phyloP scores from a whole-genome alignment of 2,888 invertebrate species.

The Dryadula phaetusa region DNA sequence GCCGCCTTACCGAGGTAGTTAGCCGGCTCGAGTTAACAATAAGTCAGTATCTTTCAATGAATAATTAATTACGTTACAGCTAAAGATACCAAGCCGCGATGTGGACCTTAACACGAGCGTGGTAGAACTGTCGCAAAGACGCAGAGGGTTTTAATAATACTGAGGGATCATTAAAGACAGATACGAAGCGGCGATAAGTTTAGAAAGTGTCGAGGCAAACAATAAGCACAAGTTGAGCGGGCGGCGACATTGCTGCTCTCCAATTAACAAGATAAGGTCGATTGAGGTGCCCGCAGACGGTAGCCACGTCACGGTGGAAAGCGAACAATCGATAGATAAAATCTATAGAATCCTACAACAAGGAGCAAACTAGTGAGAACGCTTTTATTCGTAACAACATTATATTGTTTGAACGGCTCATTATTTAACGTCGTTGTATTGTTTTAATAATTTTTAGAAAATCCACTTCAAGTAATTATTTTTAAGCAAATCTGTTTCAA shows the following conservation, averaged over 20 bases:
- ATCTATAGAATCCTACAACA: conserved; percentile 47
- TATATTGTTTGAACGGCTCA: neutral
- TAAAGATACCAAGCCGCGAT: conserved; percentile 40
- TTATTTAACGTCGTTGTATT: conserved; percentile 4
- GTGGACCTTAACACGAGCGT: conserved; percentile 37
- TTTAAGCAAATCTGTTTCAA: no score
- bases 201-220: conserved; percentile 78
- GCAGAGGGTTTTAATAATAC: conserved; percentile 54
- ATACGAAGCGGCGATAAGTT: conserved; percentile 68
- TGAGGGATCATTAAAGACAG: conserved; percentile 63
- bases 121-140: conserved; percentile 36
- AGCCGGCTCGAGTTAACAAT: conserved; percentile 21
- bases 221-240: conserved; percentile 69
- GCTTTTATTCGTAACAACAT: conserved; percentile 23
- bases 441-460: neutral
- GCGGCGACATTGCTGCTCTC: conserved; percentile 61
- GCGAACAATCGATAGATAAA: conserved; percentile 59
- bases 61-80: conserved; percentile 41
- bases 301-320: conserved; percentile 53
- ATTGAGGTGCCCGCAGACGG: conserved; percentile 56
- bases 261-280: conserved; percentile 67
- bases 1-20: conserved; percentile 15
- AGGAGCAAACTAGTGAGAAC: conserved; percentile 20
- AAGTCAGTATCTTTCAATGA: conserved; percentile 29
- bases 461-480: neutral